A percentile compares a stretch with the other conserved stretches of the same genome.
Conservation (phyloP, 2,113 vertebrate species). For the Thalassoma bifasciatum region DNA sequence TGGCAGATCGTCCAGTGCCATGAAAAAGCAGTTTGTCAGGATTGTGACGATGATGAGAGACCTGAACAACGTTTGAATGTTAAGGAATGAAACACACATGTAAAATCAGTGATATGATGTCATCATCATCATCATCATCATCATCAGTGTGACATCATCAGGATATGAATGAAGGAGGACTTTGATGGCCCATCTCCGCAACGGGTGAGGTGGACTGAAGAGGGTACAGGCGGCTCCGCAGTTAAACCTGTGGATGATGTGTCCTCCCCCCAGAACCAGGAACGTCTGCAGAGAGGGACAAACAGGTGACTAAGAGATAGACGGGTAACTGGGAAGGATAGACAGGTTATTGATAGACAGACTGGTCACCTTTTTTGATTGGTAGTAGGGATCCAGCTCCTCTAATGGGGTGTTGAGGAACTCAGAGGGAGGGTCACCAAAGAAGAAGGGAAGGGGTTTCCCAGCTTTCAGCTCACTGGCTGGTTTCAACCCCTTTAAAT, state of each 20-base stretch:
- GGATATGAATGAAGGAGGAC: constrained; percentile 96
- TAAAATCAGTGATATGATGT: neutral
- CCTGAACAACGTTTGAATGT: constrained; percentile 89
- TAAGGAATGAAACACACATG: constrained; percentile 72
- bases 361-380: constrained; percentile 49
- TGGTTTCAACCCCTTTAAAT: constrained; percentile 14
- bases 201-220: constrained; percentile 85
- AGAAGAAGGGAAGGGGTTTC: constrained; percentile 64
- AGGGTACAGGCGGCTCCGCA: constrained; percentile 87
- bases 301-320: constrained; percentile 6
- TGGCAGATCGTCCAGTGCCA: constrained; percentile 88
- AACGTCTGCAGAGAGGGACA: constrained; percentile 86
- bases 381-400: constrained; percentile 70
- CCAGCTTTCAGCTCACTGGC: constrained; percentile 42
- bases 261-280: constrained; percentile 90
- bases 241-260: constrained; percentile 90
- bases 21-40: constrained; percentile 93
- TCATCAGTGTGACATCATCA: constrained; percentile 54
- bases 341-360: neutral
- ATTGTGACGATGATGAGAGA: constrained; percentile 93
- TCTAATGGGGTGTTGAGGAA: constrained; percentile 64
- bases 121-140: neutral
- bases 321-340: neutral
- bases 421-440: constrained; percentile 39
- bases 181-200: constrained; percentile 87